Evolutionary conservation across 2,797 vertebrate species (phyloP), one percentile per base, ranked within the genome.

Genomic region (Protonibea diacanthus): DNA sequence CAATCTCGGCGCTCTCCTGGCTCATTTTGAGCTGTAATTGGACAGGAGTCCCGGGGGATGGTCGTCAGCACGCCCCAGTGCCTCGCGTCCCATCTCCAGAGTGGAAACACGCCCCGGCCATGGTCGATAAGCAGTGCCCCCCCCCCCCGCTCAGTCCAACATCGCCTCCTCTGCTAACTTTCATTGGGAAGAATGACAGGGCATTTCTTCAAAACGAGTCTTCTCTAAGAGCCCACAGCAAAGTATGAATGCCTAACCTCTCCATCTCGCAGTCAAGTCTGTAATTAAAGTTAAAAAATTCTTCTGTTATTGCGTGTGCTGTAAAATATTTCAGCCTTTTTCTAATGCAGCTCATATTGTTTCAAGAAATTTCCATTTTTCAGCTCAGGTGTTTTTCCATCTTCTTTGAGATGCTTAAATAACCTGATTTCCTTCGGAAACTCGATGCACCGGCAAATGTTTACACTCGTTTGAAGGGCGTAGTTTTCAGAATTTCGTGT

Each of bases 21-120:
- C 90, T 94, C 93, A 94, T 94, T 94, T 92, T 94, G 84, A 90
- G 90, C 90, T 91, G 93, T 94, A 94, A 94, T 94, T 94, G 92
- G 91, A 94, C 91, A 74, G 86, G 82, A 23, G 82, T 88, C 93
- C 79, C 86, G 1, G 64, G 88, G 89, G 93, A 84, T 18, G 78
- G 76, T 78, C 72, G 74, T 82, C 89, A 74, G 91, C 92, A 94
- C 90, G 91, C 87, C 88, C 88, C 88, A 38, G 88, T 17, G 88
- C 91, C 81, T 81, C 29, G 13, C 67, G 78, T 74, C 71, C 85
- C 83, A 44, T 89, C 90, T 91, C 84, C 63, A 73, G 81, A 84
- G 90, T 83, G 77, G 86, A 80, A 87, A 78, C 44, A 52, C 80
- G 58, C 83, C 33, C 74, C 74, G 70, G 74, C 81, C 88, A 12